Evolutionary conservation across 2,888 invertebrate species (phyloP), one percentile per base, ranked within the genome.

Genomic region (Graphium colonna): DNA sequence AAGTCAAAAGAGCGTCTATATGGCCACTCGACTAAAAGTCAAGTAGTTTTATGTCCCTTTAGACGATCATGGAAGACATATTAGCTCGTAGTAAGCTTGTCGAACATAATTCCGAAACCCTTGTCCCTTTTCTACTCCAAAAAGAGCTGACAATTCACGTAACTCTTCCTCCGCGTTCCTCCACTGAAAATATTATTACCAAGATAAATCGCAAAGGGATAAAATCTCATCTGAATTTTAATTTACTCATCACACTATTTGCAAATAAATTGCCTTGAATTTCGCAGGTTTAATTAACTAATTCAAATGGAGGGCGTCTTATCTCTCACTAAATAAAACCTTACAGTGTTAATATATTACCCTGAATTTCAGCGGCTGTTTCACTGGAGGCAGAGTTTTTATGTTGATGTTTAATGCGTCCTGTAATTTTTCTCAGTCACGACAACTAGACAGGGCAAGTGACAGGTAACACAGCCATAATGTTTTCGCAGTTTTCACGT

Each of bases 251-350:
- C 31, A 66, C 67, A 73, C 76, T 78, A 77, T 80, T 80, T 74
- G 72, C 70, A 75, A 80, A 75, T 79, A 81, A 79, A 80, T 79
- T 73, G 76, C 68, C 64, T 71, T 64, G 61, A 61, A 60, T n/a
- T n/a, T 40, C 40, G 21, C 43, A 33, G 33, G 42, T 28, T 44
- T 51, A 51, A 51, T 51, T 44, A 51, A 45, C 38, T 45, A 51
- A 45, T 51, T 45, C 43, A 48, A 48, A 38, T 52, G 16, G n/a
- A 26, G 40, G 51, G 43, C 38, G 50, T 52, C 47, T 55, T 53
- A 47, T 51, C 53, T 43, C 51, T 39, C 42, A 39, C 41, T 44
- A 54, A 45, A 52, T 57, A 51, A 51, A 43, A 43, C 10, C 50
- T 50, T 50, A 33, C 50, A 9, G 18, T 13, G 31, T 1, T 33